phyloP scores from a whole-genome alignment of 2,888 invertebrate genomes.

The Deilephila porcellus region DNA sequence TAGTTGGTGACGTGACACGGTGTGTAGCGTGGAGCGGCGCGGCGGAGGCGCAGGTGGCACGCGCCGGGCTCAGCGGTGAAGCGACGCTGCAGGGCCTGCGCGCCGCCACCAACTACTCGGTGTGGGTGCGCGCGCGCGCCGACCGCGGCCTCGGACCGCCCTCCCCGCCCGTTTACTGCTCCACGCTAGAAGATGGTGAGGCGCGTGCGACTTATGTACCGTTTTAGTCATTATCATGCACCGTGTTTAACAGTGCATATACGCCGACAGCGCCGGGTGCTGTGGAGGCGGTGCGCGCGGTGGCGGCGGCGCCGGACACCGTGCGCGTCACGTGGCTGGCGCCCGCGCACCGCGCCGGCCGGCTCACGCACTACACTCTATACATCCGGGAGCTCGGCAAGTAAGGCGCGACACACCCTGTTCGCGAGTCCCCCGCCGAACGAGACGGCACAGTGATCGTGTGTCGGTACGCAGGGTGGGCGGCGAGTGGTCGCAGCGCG shows the following conservation, averaged over 20 bases:
- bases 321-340: constrained; percentile 93
- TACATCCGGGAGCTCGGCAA: constrained; percentile 88
- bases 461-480: constrained; percentile 57
- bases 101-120: constrained; percentile 93
- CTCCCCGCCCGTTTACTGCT: constrained; percentile 88
- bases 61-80: constrained; percentile 50
- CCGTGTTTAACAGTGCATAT: background rate
- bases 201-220: constrained; percentile 25
- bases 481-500: constrained; percentile 72
- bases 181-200: constrained; percentile 91
- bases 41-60: constrained; percentile 41
- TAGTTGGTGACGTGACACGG: constrained; percentile 9
- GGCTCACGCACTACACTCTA: constrained; percentile 90
- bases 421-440: background rate
- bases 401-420: constrained; percentile 54
- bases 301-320: constrained; percentile 89
- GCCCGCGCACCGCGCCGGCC: constrained; percentile 89
- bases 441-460: constrained; percentile 50
- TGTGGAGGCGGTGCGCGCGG: constrained; percentile 90
- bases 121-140: constrained; percentile 91
- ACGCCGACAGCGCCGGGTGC: constrained; percentile 88
- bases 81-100: constrained; percentile 88
- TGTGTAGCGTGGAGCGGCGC: constrained; percentile 44
- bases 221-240: background rate
- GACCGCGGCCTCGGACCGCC: constrained; percentile 91